A percentile compares a stretch with the other conserved stretches of the same genome.
Conservation (phyloP, 2,113 vertebrate genomes). For the Oncorhynchus tshawytscha region DNA sequence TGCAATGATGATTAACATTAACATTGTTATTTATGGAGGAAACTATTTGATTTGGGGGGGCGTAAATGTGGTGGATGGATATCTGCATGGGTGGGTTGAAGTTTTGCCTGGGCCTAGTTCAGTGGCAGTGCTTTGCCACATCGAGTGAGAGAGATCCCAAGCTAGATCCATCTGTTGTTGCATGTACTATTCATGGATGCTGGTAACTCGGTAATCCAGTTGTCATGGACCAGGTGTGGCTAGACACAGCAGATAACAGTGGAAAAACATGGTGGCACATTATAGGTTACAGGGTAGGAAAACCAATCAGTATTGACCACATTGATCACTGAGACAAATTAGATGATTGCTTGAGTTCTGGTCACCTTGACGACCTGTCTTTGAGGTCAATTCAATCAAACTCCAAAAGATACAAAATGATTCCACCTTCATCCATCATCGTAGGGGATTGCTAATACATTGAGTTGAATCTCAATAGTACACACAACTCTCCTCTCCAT, state of each 20-base stretch:
- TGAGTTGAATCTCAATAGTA: conserved; percentile 7
- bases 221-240: not conserved
- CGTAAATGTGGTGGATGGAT: conserved; percentile 32
- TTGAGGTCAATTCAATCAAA: conserved; percentile 20
- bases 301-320: conserved; percentile 38
- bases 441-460: conserved; percentile 38
- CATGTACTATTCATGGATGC: not conserved
- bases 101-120: conserved; percentile 12
- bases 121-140: too few relatives aligned
- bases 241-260: conserved; percentile 16
- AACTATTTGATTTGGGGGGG: conserved; percentile 78
- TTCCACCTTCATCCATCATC: conserved; percentile 40
- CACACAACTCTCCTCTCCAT: not conserved
- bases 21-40: conserved; percentile 86
- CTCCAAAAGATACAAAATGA: conserved; percentile 28
- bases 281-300: conserved; percentile 22
- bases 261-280: conserved; percentile 13
- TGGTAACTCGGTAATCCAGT: conserved; percentile 57
- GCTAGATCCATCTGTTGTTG: conserved; percentile 30
- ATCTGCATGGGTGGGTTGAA: conserved; percentile 29
- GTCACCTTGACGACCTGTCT: conserved; percentile 46
- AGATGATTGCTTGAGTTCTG: conserved; percentile 22
- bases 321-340: conserved; percentile 33
- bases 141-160: not conserved
- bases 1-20: conserved; percentile 63